phyloP scores from a whole-genome alignment of 2,797 vertebrate genomes.

The Microtus obscurus region DNA sequence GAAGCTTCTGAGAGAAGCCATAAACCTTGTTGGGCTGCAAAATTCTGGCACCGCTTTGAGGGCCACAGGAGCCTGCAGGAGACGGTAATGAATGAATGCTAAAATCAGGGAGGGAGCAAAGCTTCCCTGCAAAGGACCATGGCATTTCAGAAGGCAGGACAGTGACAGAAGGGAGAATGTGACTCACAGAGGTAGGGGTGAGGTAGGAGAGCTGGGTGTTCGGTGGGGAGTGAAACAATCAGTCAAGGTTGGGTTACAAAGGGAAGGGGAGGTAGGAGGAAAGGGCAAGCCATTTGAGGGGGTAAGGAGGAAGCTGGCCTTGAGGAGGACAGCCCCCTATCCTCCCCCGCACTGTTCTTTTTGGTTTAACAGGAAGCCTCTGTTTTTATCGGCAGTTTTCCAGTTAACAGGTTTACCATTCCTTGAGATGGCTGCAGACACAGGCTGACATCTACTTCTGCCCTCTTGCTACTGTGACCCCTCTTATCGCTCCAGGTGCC shows the following conservation, averaged over 20 bases:
- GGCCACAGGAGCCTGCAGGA: not conserved
- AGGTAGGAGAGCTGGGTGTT: not conserved
- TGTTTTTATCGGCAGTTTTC: not conserved
- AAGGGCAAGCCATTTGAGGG: not conserved
- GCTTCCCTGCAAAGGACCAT: not conserved
- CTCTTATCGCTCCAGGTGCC: not conserved
- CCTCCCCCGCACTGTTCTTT: not conserved
- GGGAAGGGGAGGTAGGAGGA: not conserved
- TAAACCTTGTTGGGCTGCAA: not conserved
- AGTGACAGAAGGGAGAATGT: not conserved
- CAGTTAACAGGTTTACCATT: not conserved
- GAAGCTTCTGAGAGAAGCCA: not conserved
- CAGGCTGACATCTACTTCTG: conserved; percentile 7
- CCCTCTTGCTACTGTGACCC: not conserved
- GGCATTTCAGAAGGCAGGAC: not conserved
- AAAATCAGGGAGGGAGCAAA: not conserved
- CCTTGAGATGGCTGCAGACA: conserved; percentile 5
- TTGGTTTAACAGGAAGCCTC: not conserved
- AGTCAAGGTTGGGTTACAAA: not conserved
- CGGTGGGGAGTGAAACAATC: not conserved
- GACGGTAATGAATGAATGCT: not conserved
- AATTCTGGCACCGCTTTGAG: not conserved
- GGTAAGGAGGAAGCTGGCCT: not conserved
- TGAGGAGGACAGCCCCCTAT: too few species aligned
- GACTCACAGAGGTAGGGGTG: not conserved